A percentile compares a stretch with the other conserved stretches of the same genome.
Evolutionary conservation across 2,113 vertebrate species (phyloP).

Genomic region (Sturnus vulgaris): DNA sequence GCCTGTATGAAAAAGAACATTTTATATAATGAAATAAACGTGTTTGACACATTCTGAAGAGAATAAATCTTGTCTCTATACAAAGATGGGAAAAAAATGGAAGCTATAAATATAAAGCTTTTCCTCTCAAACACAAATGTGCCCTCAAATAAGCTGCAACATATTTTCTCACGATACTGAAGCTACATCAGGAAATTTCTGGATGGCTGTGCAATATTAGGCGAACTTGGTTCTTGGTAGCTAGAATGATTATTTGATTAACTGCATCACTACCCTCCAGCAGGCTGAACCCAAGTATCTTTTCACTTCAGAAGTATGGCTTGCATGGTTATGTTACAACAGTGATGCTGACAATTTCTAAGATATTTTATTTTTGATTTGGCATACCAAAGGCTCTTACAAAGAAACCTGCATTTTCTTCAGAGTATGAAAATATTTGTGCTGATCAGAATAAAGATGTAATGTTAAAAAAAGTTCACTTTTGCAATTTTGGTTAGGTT

Average conservation of each 20-base stretch:
- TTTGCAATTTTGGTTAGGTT: not conserved
- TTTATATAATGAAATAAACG: constrained; percentile 4
- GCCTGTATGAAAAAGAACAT: not conserved
- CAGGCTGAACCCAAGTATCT: not conserved
- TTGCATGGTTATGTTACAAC: not conserved
- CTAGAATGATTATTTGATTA: constrained; percentile 16
- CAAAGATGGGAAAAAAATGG: not conserved
- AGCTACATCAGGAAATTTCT: not conserved
- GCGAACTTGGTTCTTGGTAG: not conserved
- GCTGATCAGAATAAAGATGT: not conserved
- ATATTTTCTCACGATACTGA: not conserved
- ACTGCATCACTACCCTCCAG: not conserved
- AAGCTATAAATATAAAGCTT: not conserved
- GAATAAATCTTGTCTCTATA: not conserved
- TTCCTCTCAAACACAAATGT: not conserved
- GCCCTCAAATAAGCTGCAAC: not conserved
- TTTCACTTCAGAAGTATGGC: not conserved
- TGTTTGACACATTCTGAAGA: not conserved
- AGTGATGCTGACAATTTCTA: not conserved
- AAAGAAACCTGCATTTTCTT: not conserved
- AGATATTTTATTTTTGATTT: not conserved
- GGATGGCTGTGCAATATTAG: not conserved
- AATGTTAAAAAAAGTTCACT: not conserved
- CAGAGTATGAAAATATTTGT: not conserved
- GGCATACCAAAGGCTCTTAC: not conserved